Conservation (phyloP, 2,888 invertebrate species). For the Rhingia campestris region DNA sequence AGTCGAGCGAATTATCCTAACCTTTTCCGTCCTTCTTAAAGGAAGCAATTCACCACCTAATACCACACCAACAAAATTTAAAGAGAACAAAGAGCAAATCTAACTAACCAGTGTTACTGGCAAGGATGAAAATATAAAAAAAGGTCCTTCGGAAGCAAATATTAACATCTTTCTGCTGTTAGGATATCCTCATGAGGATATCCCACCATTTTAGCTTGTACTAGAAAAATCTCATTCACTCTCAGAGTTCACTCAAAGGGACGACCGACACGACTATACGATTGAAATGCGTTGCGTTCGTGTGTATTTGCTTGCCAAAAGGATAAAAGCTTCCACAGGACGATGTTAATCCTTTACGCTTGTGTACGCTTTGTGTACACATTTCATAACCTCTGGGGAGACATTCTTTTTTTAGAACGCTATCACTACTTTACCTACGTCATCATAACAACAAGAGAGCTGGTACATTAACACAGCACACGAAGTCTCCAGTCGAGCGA, state of each 20-base stretch:
- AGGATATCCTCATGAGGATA: constrained; percentile 56
- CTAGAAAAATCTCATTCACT: constrained; percentile 52
- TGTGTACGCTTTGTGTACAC: constrained; percentile 29
- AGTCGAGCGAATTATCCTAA: constrained; percentile 35
- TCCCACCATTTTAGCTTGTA: constrained; percentile 41
- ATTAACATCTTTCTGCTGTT: constrained; percentile 57
- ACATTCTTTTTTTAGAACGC: constrained; percentile 11
- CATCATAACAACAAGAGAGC: constrained; percentile 32
- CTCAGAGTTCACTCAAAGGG: background rate
- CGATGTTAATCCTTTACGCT: constrained; percentile 41
- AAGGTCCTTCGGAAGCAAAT: constrained; percentile 51
- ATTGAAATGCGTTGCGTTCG: constrained; percentile 1
- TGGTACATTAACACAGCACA: background rate
- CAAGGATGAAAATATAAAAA: constrained; percentile 3
- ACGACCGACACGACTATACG: background rate
- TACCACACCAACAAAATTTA: background rate
- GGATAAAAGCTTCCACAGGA: background rate
- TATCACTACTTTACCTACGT: constrained; percentile 47
- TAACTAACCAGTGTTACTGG: constrained; percentile 45
- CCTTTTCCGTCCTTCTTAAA: background rate
- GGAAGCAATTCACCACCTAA: constrained; percentile 35
- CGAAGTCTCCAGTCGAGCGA: background rate
- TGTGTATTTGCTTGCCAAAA: constrained; percentile 39
- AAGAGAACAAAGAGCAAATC: constrained; percentile 54
- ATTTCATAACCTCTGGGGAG: background rate